A percentile compares a stretch with the other conserved stretches of the same genome.
These are phyloP conservation scores for Atta colombica DNA, from an alignment of 1,140 invertebrate genomes.

Conservation along the genomic window DNA sequence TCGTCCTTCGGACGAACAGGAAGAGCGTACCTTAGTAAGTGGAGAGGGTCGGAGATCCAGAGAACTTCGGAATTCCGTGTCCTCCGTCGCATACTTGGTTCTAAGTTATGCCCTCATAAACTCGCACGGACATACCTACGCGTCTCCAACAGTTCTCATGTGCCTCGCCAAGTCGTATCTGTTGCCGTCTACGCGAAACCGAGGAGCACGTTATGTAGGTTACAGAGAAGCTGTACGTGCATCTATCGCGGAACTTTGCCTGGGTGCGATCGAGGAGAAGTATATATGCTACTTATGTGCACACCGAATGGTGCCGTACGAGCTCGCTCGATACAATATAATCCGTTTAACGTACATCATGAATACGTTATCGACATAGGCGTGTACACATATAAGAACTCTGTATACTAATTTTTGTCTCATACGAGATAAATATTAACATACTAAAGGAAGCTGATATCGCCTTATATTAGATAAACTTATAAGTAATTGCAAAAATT, in stretches of 20 bases:
- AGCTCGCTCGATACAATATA: not conserved
- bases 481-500: not conserved
- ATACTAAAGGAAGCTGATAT: not conserved
- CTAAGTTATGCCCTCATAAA: conserved; percentile 82
- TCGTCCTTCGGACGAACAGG: not conserved
- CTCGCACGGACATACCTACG: conserved; percentile 75
- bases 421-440: not conserved
- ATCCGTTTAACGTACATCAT: conserved; percentile 17
- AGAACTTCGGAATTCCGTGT: conserved; percentile 69
- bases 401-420: not conserved
- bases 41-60: conserved; percentile 4
- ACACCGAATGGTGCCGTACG: not conserved
- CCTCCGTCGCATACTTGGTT: conserved; percentile 77
- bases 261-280: not conserved
- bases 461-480: not conserved
- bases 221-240: conserved; percentile 4
- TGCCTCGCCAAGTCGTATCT: conserved; percentile 69
- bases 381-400: not conserved
- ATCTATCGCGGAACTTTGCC: conserved; percentile 49
- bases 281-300: not conserved
- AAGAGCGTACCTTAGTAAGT: not conserved
- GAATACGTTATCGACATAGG: not conserved
- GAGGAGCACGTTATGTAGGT: conserved; percentile 48
- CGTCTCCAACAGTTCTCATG: conserved; percentile 58
- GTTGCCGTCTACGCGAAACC: conserved; percentile 64